Percentiles rank a stretch among this genome's conserved stretches.
phyloP scores from a whole-genome alignment of 2,797 vertebrate genomes.

The Sebastes vulpes region DNA sequence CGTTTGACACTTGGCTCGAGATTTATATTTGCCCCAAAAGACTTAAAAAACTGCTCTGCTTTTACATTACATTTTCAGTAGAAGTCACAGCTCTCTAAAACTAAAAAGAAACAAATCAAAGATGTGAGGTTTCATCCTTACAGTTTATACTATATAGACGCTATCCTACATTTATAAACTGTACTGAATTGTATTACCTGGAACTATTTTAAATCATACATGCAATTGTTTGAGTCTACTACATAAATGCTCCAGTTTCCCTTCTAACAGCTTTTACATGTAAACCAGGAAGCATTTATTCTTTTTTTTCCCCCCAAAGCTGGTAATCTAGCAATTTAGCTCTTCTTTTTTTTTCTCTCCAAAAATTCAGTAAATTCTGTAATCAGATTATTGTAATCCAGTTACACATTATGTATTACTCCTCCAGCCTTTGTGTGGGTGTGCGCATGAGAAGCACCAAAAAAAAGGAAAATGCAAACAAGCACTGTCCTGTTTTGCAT shows the following conservation, averaged over 20 bases:
- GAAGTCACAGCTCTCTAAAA: not conserved
- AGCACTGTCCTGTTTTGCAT: constrained; percentile 43
- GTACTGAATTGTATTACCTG: not conserved
- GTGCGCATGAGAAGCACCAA: constrained; percentile 37
- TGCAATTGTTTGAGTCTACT: not conserved
- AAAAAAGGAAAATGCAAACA: constrained; percentile 19
- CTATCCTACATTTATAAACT: not conserved
- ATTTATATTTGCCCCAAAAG: not conserved
- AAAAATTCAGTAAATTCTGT: constrained; percentile 62
- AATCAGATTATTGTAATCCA: constrained; percentile 80
- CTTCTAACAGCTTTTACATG: constrained; percentile 20
- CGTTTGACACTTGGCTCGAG: not conserved
- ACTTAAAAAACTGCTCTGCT: not conserved
- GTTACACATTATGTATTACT: constrained; percentile 69
- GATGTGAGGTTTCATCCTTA: not conserved
- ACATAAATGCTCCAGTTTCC: not conserved
- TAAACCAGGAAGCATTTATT: constrained; percentile 31
- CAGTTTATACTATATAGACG: not conserved
- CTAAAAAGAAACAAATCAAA: not conserved
- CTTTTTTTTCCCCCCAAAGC: constrained; percentile 12
- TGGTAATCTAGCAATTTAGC: constrained; percentile 54
- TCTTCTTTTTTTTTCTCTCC: constrained; percentile 12
- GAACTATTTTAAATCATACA: not conserved
- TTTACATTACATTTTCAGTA: not conserved
- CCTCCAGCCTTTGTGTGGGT: constrained; percentile 66